These are phyloP conservation scores for Hylyphantes graminicola DNA, from an alignment of 1,140 invertebrate species.

Conservation along the genomic window DNA sequence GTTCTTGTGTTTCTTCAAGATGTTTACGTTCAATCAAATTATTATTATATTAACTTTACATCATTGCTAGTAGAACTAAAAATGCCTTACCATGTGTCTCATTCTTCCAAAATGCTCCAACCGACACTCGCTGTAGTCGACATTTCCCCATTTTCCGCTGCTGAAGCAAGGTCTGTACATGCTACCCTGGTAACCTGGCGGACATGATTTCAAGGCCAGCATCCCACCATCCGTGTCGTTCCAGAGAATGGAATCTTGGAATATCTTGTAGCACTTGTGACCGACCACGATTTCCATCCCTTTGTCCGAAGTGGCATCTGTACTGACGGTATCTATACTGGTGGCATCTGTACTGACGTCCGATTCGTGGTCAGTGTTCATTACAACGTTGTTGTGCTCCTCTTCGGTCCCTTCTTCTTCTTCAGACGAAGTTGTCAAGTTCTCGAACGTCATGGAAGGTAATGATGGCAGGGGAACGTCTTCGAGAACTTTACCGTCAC, in stretches of 20 bases:
- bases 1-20: no score
- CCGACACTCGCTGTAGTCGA: slow-evolving; percentile 61
- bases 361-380: slow-evolving; percentile 27
- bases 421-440: neutral
- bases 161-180: slow-evolving; percentile 61
- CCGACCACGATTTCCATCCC: slow-evolving; percentile 28
- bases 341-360: neutral
- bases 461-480: neutral
- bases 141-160: slow-evolving; percentile 57
- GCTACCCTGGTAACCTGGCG: slow-evolving; percentile 55
- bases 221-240: slow-evolving; percentile 57
- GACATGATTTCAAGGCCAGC: slow-evolving; percentile 57
- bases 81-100: slow-evolving; percentile 59
- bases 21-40: no score
- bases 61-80: no score
- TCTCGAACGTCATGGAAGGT: neutral
- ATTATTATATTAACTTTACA: no score
- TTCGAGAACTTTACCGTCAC: no score
- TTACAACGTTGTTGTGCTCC: neutral
- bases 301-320: slow-evolving; percentile 6
- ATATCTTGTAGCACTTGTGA: slow-evolving; percentile 34
- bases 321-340: no score
- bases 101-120: slow-evolving; percentile 56
- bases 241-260: slow-evolving; percentile 58
- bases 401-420: neutral